Evolutionary conservation across 2,797 vertebrate genomes (phyloP).

Genomic region (Siniperca undulata): DNA sequence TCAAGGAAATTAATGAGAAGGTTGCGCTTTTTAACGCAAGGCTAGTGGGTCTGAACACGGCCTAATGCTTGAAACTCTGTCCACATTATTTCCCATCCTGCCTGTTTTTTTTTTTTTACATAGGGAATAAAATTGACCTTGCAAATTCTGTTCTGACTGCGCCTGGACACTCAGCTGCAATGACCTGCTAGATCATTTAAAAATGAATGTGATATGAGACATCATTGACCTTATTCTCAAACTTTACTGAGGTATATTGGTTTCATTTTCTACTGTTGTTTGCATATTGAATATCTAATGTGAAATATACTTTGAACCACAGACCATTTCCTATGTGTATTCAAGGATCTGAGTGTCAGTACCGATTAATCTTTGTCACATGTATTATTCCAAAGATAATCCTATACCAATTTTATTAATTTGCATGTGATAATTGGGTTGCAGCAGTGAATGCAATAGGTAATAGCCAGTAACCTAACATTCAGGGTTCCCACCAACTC

Average conservation of each 20-base stretch:
- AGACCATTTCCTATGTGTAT: conserved; percentile 27
- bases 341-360: conserved; percentile 57
- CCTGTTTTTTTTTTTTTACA: conserved; percentile 23
- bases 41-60: background rate
- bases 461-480: conserved; percentile 64
- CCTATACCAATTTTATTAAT: conserved; percentile 68
- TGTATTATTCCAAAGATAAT: conserved; percentile 69
- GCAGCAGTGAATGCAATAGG: conserved; percentile 51
- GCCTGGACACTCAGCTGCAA: conserved; percentile 18
- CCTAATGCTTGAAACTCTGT: background rate
- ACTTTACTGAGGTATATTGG: conserved; percentile 41
- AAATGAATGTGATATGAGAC: conserved; percentile 50
- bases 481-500: background rate
- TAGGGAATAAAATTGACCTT: conserved; percentile 31
- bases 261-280: conserved; percentile 59
- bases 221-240: conserved; percentile 47
- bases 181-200: conserved; percentile 50
- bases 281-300: conserved; percentile 66
- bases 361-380: conserved; percentile 65
- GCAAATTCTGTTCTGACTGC: conserved; percentile 4
- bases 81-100: conserved; percentile 1
- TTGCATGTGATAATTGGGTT: conserved; percentile 81
- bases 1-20: background rate
- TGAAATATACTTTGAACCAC: conserved; percentile 64
- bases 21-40: background rate